Conservation (phyloP, 2,888 invertebrate species). For the Tenthredo distinguenda region DNA sequence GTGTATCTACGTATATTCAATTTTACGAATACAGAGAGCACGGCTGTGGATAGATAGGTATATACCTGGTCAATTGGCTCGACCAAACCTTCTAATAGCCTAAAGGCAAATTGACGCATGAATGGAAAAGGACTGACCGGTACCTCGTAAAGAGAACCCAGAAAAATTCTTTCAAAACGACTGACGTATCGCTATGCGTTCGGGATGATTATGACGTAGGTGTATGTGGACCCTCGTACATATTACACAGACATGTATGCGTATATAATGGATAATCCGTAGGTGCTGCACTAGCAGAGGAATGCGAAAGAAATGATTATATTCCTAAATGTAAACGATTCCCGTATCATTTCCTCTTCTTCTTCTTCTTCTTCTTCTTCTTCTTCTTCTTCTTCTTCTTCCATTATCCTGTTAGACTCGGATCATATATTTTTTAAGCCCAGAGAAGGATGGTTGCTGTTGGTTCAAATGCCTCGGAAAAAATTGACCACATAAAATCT, state of each 20-base stretch:
- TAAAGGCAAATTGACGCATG: conserved; percentile 41
- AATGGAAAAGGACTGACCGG: conserved; percentile 48
- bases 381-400: not conserved
- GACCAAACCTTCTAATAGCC: conserved; percentile 43
- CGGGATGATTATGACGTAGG: not conserved
- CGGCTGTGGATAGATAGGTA: not conserved
- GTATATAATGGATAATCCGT: conserved; percentile 5
- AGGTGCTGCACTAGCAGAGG: not conserved
- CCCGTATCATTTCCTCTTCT: not conserved
- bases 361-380: not conserved
- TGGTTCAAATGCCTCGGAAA: not conserved
- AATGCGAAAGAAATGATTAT: not conserved
- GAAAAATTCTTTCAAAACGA: conserved; percentile 13
- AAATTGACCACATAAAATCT: not conserved
- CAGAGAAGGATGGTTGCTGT: not conserved
- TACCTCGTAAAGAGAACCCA: not conserved
- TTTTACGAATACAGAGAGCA: not conserved
- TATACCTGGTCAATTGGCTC: conserved; percentile 34
- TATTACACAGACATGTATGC: not conserved
- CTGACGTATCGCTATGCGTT: not conserved
- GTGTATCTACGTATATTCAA: not conserved
- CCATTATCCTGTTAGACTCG: not conserved
- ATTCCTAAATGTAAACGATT: conserved; percentile 2
- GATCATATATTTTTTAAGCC: not conserved
- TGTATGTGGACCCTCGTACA: not conserved